These are phyloP conservation scores for Aphelocoma californica DNA, from an alignment of 2,797 vertebrate genomes.

Conservation along the genomic window DNA sequence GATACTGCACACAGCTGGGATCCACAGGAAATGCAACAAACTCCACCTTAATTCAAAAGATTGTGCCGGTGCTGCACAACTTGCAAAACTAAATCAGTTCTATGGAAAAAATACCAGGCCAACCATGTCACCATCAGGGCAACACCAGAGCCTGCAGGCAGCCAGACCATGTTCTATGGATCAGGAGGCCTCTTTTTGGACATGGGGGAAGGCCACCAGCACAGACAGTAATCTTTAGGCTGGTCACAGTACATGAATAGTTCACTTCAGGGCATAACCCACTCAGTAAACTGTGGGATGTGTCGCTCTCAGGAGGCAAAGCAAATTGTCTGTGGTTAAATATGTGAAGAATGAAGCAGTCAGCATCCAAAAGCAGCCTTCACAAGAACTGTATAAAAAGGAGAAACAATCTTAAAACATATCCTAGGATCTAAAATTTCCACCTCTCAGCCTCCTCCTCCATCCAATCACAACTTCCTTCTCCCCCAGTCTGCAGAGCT, in stretches of 20 bases:
- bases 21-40: background rate
- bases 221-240: background rate
- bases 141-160: background rate
- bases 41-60: background rate
- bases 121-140: accelerated
- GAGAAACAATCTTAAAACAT: slow-evolving; percentile 27
- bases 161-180: background rate
- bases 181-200: background rate
- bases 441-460: background rate
- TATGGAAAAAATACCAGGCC: background rate
- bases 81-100: background rate
- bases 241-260: background rate
- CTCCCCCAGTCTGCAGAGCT: background rate
- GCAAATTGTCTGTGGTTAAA: slow-evolving; percentile 57
- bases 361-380: slow-evolving; percentile 25
- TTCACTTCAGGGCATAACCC: slow-evolving; percentile 34
- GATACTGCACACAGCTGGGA: background rate
- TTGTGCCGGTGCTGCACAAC: background rate
- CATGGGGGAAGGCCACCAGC: background rate
- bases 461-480: background rate
- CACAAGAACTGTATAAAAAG: background rate
- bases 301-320: slow-evolving; percentile 25
- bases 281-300: slow-evolving; percentile 36
- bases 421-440: slow-evolving; percentile 19
- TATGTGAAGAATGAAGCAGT: slow-evolving; percentile 27